These are phyloP conservation scores for Cotesia vestalis DNA, from an alignment of 1,140 invertebrate genomes.

Conservation along the genomic window DNA sequence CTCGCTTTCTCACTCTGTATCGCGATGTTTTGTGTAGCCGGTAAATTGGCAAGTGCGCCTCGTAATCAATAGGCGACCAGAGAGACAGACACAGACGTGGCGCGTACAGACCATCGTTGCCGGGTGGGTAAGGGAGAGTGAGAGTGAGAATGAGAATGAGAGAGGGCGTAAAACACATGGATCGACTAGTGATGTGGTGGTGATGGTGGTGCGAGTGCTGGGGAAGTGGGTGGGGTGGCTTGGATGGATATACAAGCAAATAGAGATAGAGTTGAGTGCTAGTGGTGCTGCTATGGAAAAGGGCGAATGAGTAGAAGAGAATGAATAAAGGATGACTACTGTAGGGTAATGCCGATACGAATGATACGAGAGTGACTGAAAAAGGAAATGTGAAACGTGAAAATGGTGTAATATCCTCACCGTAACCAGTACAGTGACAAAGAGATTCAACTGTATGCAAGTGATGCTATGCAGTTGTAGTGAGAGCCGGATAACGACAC, in stretches of 20 bases:
- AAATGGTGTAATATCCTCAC: conserved; percentile 30
- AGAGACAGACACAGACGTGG: conserved; percentile 33
- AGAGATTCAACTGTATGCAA: conserved; percentile 15
- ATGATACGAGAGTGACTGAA: conserved; percentile 3
- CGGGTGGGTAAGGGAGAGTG: background rate
- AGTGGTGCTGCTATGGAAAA: background rate
- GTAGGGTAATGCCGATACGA: too few species aligned
- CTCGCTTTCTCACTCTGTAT: conserved; percentile 38
- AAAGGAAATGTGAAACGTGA: conserved; percentile 24
- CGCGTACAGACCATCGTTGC: conserved; percentile 23
- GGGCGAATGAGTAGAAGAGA: too few species aligned
- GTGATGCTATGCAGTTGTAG: conserved; percentile 10
- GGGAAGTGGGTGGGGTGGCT: too few species aligned
- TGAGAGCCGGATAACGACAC: conserved; percentile 28
- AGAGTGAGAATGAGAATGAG: background rate
- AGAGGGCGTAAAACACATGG: background rate
- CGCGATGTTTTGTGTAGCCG: conserved; percentile 44
- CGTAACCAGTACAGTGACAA: background rate
- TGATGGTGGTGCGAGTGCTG: too few species aligned
- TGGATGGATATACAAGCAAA: conserved; percentile 4
- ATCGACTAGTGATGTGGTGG: too few species aligned
- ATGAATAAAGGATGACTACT: too few species aligned
- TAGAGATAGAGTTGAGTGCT: too few species aligned
- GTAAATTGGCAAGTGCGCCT: conserved; percentile 55
- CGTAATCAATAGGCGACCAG: conserved; percentile 52